Evolutionary conservation across 2,888 invertebrate genomes (phyloP).

Genomic region (Bimastos eiseni): DNA sequence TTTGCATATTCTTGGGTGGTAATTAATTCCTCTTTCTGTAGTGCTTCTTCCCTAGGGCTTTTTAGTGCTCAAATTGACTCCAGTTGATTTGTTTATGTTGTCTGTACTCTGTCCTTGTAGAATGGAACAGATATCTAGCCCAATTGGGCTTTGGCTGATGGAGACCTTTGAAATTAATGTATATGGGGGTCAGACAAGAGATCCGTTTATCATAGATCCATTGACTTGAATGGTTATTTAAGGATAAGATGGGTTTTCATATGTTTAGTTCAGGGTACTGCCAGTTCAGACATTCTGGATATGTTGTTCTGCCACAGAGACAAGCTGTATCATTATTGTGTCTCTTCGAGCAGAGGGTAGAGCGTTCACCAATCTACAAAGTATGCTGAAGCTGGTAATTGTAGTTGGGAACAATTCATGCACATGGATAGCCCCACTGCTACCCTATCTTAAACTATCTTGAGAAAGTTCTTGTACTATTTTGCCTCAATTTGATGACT

Average conservation of each 20-base stretch:
- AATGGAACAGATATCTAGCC: no score
- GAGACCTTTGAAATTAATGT: background rate
- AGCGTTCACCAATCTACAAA: background rate
- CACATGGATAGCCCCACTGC: background rate
- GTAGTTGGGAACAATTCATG: background rate
- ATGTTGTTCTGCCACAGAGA: background rate
- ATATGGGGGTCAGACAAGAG: background rate
- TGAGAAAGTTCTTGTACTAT: background rate
- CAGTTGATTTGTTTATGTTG: background rate
- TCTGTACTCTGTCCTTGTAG: background rate
- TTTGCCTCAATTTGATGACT: background rate
- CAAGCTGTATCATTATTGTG: no score
- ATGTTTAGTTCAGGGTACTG: background rate
- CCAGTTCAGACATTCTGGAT: background rate
- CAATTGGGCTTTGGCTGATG: background rate
- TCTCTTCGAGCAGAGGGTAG: no score
- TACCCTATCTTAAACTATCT: slow-evolving; percentile 19
- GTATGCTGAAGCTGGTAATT: background rate
- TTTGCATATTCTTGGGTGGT: background rate
- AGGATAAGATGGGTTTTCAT: background rate
- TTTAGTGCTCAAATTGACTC: background rate
- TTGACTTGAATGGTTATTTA: background rate
- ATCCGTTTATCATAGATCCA: background rate
- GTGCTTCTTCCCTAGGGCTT: background rate
- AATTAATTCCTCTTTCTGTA: background rate